phyloP scores from a whole-genome alignment of 2,888 invertebrate species.

The Megaustenia siamemsis region DNA sequence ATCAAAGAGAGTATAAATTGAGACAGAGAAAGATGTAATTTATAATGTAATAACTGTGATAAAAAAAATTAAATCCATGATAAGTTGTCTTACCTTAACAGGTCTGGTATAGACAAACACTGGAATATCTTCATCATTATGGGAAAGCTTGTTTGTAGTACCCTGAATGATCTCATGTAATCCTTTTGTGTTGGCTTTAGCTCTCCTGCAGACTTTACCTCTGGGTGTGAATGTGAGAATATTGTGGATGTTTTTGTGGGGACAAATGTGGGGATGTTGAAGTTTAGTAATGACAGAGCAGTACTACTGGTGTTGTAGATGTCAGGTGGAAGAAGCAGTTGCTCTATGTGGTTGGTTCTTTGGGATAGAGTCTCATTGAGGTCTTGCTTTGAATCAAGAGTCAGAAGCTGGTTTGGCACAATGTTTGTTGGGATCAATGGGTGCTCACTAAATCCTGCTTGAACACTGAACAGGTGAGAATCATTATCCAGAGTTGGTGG shows the following conservation, averaged over 20 bases:
- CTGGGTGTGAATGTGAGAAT: neutral
- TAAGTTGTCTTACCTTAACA: conserved; percentile 29
- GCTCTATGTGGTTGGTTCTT: neutral
- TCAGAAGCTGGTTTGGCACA: neutral
- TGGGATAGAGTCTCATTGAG: neutral
- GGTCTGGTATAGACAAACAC: conserved; percentile 16
- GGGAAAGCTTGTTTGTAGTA: conserved; percentile 24
- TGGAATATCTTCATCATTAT: conserved; percentile 41
- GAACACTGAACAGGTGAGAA: neutral
- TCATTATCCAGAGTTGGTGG: neutral
- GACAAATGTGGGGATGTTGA: neutral
- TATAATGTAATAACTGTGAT: neutral
- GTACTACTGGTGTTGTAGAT: neutral
- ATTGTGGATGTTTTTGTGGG: neutral
- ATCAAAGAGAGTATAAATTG: neutral
- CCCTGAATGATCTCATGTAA: conserved; percentile 23
- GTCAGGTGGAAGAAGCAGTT: neutral
- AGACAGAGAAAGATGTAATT: neutral
- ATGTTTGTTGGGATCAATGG: neutral
- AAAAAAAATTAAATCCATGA: no score
- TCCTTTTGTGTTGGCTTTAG: neutral
- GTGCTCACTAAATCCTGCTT: neutral
- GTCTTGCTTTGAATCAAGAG: neutral
- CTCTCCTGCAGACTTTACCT: neutral
- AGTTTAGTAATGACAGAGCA: neutral